Evolutionary conservation across 2,797 vertebrate genomes (phyloP), one percentile per base, ranked within the genome.

Genomic region (Hoplostethus atlanticus): DNA sequence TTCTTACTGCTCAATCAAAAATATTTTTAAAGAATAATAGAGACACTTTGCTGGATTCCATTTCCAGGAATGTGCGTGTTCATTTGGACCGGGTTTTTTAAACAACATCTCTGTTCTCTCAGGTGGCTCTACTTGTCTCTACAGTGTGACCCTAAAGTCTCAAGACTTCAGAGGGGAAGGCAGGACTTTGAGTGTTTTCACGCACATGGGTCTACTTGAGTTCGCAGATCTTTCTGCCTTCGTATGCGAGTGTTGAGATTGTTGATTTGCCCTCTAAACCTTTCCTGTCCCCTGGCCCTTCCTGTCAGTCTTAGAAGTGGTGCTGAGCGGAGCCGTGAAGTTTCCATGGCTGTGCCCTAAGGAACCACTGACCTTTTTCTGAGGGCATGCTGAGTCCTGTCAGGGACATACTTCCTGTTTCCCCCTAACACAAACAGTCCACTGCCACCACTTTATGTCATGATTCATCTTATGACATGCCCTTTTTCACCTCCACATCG

Each of bases 281-380:
- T 80, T 44, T 71, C 73, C 66, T 70, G 73, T 77, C 73, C 47
- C 3, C 47, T 30, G 36, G 64, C 60, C 52, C 15, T 60, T 72
- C 57, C 80, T 84, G 80, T 74, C 78, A 77, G 76, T 83, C 79
- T 51, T 4, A 10, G 63, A 80, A n/a, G 9, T 40, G 67, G 15
- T 59, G 69, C 74, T 78, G 76, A 79, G 76, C 12, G 55, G 70
- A 48, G 72, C 70, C 42, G 40, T 40, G 17, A 78, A 64, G 73
- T 77, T 57, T 86, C 73, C 34, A 34, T 31, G 67, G 68, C 52
- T 56, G 53, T 6, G 59, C 79, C 84, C 59, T 69, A n/a, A 83
- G 79, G 77, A 80, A 81, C 47, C 21, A 34, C 74, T 84, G 84
- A 85, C 84, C 87, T 82, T 85, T 72, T 81, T 83, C 63, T 68